phyloP scores from a whole-genome alignment of 2,797 vertebrate species.

The Chaetophractus vellerosus region DNA sequence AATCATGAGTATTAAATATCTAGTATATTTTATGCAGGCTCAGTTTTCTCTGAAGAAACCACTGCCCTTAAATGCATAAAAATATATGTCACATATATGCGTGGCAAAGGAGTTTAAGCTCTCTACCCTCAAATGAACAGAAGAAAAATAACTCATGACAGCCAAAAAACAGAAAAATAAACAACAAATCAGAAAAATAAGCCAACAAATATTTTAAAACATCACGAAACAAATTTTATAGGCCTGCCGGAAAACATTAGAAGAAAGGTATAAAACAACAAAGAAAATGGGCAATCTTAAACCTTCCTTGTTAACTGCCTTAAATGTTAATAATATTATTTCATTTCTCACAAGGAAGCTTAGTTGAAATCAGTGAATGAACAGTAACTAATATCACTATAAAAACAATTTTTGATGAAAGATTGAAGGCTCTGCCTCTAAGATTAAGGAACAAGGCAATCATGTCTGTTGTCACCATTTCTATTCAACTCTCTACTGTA shows the following conservation, averaged over 20 bases:
- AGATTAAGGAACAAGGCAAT: conserved; percentile 47
- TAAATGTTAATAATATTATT: conserved; percentile 47
- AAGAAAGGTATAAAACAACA: neutral
- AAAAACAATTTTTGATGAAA: conserved; percentile 54
- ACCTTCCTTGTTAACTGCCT: conserved; percentile 4
- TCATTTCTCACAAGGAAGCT: conserved; percentile 43
- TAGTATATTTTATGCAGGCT: conserved; percentile 10
- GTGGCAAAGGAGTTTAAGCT: conserved; percentile 62
- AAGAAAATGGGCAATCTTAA: conserved; percentile 32
- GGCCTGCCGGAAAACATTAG: conserved; percentile 48
- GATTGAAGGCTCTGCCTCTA: conserved; percentile 11
- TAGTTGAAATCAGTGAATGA: conserved; percentile 1
- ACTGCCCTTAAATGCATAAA: conserved; percentile 59
- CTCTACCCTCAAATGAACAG: neutral
- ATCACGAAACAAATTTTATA: conserved; percentile 11
- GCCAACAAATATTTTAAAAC: neutral
- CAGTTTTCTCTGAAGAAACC: conserved; percentile 13
- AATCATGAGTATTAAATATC: conserved; percentile 35
- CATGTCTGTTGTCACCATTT: conserved; percentile 41
- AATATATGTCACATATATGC: neutral
- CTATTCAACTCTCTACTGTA: neutral
- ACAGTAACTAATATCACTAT: conserved; percentile 30
- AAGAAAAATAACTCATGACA: conserved; percentile 29
- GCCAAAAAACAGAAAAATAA: conserved; percentile 26
- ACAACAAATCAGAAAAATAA: conserved; percentile 38